These are phyloP conservation scores for Anagrus nilaparvatae DNA, from an alignment of 1,140 invertebrate species.

Conservation along the genomic window DNA sequence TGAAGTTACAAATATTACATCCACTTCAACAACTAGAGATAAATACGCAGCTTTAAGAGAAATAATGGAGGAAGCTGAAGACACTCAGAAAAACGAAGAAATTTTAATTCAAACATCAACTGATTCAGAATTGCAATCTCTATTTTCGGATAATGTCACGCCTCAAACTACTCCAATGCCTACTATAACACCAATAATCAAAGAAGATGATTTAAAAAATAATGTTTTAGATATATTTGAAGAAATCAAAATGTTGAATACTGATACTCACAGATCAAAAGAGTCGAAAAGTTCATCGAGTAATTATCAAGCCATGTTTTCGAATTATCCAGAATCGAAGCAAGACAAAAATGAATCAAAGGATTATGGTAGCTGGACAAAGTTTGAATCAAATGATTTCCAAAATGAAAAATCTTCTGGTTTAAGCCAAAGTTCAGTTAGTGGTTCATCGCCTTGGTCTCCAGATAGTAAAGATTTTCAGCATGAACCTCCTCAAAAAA, in stretches of 20 bases:
- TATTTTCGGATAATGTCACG: conserved; percentile 31
- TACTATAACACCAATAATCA: conserved; percentile 19
- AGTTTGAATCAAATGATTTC: conserved; percentile 38
- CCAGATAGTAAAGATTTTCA: conserved; percentile 61
- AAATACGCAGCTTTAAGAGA: conserved; percentile 35
- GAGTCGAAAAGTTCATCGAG: conserved; percentile 17
- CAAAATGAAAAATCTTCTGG: conserved; percentile 33
- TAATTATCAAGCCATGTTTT: conserved; percentile 34
- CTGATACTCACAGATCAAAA: conserved; percentile 13
- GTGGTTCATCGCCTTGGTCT: conserved; percentile 61
- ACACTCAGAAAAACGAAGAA: conserved; percentile 19
- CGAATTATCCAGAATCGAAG: conserved; percentile 26
- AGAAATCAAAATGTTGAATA: conserved; percentile 38
- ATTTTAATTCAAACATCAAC: conserved; percentile 17
- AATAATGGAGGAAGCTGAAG: conserved; percentile 32
- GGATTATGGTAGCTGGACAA: conserved; percentile 40
- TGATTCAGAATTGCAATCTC: conserved; percentile 32
- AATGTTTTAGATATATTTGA: conserved; percentile 35
- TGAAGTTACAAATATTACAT: conserved; percentile 18
- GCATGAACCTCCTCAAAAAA: conserved; percentile 34
- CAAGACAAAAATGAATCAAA: conserved; percentile 25
- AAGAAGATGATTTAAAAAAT: conserved; percentile 24
- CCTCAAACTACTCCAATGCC: conserved; percentile 12
- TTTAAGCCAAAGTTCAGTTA: conserved; percentile 39
- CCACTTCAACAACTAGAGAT: conserved; percentile 31